Conservation (phyloP, 2,888 invertebrate genomes). For the Chrysolina haemoptera region DNA sequence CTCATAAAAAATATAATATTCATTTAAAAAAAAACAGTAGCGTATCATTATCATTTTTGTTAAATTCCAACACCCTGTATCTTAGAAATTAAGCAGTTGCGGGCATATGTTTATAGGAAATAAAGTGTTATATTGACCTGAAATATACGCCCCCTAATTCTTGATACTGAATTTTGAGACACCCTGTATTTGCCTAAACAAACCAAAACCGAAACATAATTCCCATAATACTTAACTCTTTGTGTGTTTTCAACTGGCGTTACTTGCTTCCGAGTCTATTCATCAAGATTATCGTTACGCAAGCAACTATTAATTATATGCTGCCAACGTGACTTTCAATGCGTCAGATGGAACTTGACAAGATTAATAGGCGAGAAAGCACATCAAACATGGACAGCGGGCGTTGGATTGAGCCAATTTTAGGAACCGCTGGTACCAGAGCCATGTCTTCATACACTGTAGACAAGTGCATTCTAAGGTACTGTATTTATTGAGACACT, state of each 20-base stretch:
- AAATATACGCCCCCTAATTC: too few relatives aligned
- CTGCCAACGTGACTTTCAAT: constrained; percentile 7
- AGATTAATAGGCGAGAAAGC: constrained; percentile 21
- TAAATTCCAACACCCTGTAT: too few relatives aligned
- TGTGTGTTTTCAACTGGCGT: constrained; percentile 3
- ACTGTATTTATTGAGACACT: background rate
- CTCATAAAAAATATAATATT: too few relatives aligned
- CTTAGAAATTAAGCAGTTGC: too few relatives aligned
- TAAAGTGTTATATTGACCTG: too few relatives aligned
- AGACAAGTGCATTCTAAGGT: background rate
- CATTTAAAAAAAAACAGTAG: too few relatives aligned
- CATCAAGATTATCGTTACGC: constrained; percentile 18
- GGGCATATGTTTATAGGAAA: too few relatives aligned
- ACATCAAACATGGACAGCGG: constrained; percentile 13
- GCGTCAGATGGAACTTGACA: constrained; percentile 16
- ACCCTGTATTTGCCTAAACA: background rate
- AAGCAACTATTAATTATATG: constrained; percentile 23
- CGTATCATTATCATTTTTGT: too few relatives aligned
- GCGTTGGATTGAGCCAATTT: background rate
- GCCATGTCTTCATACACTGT: too few relatives aligned
- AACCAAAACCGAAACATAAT: background rate
- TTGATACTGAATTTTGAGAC: background rate
- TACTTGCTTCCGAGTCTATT: constrained; percentile 12
- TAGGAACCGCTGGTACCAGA: background rate
- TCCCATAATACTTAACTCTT: background rate